Evolutionary conservation across 2,113 vertebrate genomes (phyloP), one percentile per base, ranked within the genome.

Genomic region (Potamarius usumacintae): DNA sequence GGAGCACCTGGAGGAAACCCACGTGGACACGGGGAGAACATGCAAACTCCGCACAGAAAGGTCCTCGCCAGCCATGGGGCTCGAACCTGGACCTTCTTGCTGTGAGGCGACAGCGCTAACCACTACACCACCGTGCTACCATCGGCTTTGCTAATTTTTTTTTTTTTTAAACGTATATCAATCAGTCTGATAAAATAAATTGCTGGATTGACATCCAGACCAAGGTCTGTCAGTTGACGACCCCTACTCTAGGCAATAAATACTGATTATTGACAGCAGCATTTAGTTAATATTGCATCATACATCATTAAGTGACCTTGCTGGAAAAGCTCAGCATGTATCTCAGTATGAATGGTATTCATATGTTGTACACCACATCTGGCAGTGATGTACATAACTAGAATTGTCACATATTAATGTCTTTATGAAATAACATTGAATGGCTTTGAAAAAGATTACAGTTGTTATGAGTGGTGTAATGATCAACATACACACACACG

Each of bases 391-490:
- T 57, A 55, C 25, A 55, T 55, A 27, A 78, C 52, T 55, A 53
- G 25, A 12, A 55, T 11, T 27, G 17, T 25, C n/a, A 12, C 15
- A 22, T 53, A 65, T 79, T 65, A 86, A 55, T 10, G 14, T n/a
- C 42, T 53, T 42, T 22, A n/a, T 78, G 84, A 78, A 63, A 62
- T 5, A 3, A 15, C 42, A 42, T 63, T 53, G 74, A 86, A 65
- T n/a, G 0, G 30, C 22, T 69, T 20, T 15, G 10, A 71, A 48
- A 50, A 50, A 62, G 30, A 60, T 58, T 53, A 48, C 9, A 34
- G 48, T 34, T 58, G 53, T 48, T 65, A 42, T 57, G 52, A 65
- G 22, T 85, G 77, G 57, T 85, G 78, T 82, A 67, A 52, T 57
- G 27, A 85, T 60, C 55, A 53, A 77, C 65, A n/a, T 7, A 69